Base-by-base conservation (phyloP, 2,113 vertebrate genomes). In the Upupa epops region DNA sequence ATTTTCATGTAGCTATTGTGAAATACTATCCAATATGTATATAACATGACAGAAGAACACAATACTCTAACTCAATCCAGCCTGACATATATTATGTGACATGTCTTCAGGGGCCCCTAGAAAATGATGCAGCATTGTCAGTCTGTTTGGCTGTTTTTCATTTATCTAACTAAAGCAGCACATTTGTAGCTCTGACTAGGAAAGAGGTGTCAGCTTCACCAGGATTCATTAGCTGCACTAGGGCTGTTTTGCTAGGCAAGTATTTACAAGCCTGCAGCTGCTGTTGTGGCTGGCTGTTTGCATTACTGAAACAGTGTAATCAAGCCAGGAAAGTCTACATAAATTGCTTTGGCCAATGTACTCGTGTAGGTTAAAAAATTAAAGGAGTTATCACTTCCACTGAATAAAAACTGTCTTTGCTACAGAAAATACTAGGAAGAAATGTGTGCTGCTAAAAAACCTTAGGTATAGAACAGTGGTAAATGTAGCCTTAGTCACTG, bases 211-310 rank as follows among this genome's bases (percentile, higher is more conserved):
- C 17, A 11, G 25, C 61, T 45, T 72, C 86, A 45, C 75, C 52
- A 31, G 17, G 72, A 83, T 86, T 88, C 83, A 77, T 94, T 86
- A 88, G 58, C 49, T 49, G 16, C 21, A 28, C 29, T 17, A 12
- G 70, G 52, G 11, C 40, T 54, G 70, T 58, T 90, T 90, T 69
- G 36, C 40, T 78, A 58, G 89, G 86, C 86, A 78, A 84, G 81
- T 82, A 72, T 93, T 95, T 82, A 90, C 66, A 90, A 87, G 83
- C 70, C 70, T 84, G 71, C 58, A 87, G 84, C 86, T 92, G 61
- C 74, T 64, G 42, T 55, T 37, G 56, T 52, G 61, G 18, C 70
- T 75, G 76, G 24, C 65, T 49, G 19, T 79, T 48, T 81, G 45
- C 13, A 7, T 75, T 88, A 32, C 25, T 58, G 63, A 64, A 94